phyloP scores from a whole-genome alignment of 2,797 vertebrate species.

The Lepus oiostolus region DNA sequence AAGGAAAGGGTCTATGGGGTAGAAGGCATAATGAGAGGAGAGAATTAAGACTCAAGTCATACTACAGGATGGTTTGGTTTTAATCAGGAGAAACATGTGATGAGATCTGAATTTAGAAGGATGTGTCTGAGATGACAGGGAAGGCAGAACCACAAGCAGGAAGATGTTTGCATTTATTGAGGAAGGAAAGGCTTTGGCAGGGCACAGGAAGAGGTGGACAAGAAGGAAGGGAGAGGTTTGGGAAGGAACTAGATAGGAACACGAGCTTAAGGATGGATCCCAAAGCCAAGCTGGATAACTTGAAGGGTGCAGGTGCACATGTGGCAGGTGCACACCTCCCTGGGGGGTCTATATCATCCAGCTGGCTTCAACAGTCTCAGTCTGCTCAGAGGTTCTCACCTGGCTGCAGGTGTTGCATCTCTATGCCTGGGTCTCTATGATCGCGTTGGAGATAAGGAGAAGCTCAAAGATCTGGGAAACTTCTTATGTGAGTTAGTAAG shows the following conservation, averaged over 20 bases:
- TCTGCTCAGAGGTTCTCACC: not conserved
- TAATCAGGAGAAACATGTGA: not conserved
- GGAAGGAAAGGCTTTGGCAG: not conserved
- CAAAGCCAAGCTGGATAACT: not conserved
- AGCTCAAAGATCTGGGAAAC: not conserved
- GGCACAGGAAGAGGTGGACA: not conserved
- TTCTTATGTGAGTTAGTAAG: not conserved
- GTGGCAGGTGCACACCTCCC: accelerated
- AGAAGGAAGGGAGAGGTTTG: too few relatives aligned
- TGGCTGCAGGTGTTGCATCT: not conserved
- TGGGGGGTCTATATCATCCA: not conserved
- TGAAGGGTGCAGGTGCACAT: not conserved
- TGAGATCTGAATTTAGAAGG: not conserved
- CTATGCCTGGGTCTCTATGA: not conserved
- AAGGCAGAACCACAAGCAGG: not conserved
- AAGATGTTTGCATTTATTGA: not conserved
- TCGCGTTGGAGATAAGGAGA: not conserved
- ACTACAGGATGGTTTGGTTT: not conserved
- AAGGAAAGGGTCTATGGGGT: not conserved
- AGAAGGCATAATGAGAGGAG: not conserved
- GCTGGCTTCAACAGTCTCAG: not conserved
- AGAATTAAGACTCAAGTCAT: not conserved
- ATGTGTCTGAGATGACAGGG: not conserved
- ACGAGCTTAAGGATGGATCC: not conserved
- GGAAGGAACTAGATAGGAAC: too few relatives aligned